Base-by-base conservation (phyloP, 2,888 invertebrate species). In the Cyaniris semiargus region DNA sequence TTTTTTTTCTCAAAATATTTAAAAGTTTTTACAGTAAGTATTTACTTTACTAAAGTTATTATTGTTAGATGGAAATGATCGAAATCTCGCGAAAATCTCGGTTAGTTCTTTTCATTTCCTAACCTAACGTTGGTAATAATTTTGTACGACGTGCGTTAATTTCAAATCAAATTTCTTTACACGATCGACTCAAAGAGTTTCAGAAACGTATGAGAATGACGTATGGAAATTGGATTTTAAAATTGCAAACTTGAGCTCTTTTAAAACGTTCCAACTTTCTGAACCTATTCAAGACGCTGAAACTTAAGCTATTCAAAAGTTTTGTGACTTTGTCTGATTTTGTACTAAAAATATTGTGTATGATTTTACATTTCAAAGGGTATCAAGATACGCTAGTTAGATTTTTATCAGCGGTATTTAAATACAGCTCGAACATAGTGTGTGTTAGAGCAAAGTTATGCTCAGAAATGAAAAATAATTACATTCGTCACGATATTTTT, bases 401-500 rank as follows among this genome's bases (percentile, higher is more conserved):
- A 38, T 66, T 60, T 21, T 21, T 53, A 76, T 21, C 34, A 76
- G 60, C 15, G 8, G n/a, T 15, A 38, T 31, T 1, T 72, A 38
- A 72, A 71, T 38, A 72, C 27, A 66, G 27, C 66, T 8, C 27
- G 15, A 23, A 13, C 8, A 21, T 44, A 23, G 13, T 44, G 72
- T 23, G 72, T 71, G 71, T n/a, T 71, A n/a, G 23, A 6, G 10
- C 44, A 38, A 15, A 66, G 66, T 66, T 71, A 44, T 72, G 44
- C 5, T 56, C 58, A 15, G 21, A 56, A 21, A 71, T 70, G 38
- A 48, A 53, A 34, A 23, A 56, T 56, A 71, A 44, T 13, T 76
- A 72, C 31, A 13, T 74, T 70, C n/a, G 53, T 70, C 21, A 53
- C 74, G 76, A 77, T 74, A 53, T 76, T 27, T 66, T 31, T 15